Evolutionary conservation across 2,888 invertebrate genomes (phyloP).

Genomic region (Epistrophe grossulariae): DNA sequence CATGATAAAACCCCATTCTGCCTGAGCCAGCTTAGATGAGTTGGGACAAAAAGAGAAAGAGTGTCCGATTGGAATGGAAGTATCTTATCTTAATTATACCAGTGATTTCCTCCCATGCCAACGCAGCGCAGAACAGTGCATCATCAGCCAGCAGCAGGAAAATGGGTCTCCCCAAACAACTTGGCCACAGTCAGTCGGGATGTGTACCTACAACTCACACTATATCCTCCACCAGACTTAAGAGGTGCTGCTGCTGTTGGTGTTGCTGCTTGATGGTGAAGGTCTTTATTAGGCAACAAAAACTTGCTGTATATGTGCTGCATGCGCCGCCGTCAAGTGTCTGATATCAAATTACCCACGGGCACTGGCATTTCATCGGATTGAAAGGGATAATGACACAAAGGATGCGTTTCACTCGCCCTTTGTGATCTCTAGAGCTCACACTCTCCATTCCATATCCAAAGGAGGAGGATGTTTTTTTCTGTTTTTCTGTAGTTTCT

Average conservation of each 20-base stretch:
- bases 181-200: conserved; percentile 22
- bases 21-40: conserved; percentile 54
- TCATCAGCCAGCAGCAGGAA: conserved; percentile 41
- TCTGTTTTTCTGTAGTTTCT: not conserved
- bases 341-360: conserved; percentile 74
- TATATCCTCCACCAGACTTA: conserved; percentile 47
- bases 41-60: conserved; percentile 26
- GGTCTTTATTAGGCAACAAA: conserved; percentile 70
- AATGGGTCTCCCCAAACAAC: conserved; percentile 56
- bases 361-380: conserved; percentile 76
- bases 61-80: conserved; percentile 59
- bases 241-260: conserved; percentile 31
- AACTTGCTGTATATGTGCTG: conserved; percentile 62
- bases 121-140: too few relatives aligned
- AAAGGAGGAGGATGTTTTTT: conserved; percentile 50
- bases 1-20: conserved; percentile 53
- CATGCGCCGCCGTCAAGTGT: conserved; percentile 74
- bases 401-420: conserved; percentile 75
- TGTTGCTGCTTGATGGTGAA: conserved; percentile 41
- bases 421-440: conserved; percentile 48
- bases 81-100: conserved; percentile 74
- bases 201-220: conserved; percentile 46
- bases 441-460: conserved; percentile 20
- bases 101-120: conserved; percentile 61
- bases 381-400: conserved; percentile 76